Percentiles rank a stretch among this genome's conserved stretches.
Evolutionary conservation across 2,888 invertebrate genomes (phyloP).

Genomic region (Andrena trimmerana): DNA sequence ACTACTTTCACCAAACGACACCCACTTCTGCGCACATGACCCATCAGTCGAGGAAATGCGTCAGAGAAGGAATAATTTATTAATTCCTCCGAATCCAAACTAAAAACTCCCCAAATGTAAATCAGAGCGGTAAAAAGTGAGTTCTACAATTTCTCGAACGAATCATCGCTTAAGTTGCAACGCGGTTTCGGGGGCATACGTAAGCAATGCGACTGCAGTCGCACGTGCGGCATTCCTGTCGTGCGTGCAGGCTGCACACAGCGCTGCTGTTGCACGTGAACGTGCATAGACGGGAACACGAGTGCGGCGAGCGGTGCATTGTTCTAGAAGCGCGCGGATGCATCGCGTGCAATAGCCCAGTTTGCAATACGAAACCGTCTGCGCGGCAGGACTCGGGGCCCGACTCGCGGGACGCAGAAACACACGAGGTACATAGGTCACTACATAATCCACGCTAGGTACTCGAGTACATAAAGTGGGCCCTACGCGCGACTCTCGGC

Average conservation of each 20-base stretch:
- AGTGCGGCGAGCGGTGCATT: constrained; percentile 52
- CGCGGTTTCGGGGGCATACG: constrained; percentile 23
- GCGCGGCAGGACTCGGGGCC: constrained; percentile 27
- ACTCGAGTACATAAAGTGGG: constrained; percentile 50
- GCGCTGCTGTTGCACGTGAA: constrained; percentile 13
- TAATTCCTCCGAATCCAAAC: too few species aligned
- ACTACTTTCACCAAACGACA: too few species aligned
- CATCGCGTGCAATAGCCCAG: constrained; percentile 76
- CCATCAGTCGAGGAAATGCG: too few species aligned
- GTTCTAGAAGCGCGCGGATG: constrained; percentile 64
- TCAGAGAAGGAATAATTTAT: too few species aligned
- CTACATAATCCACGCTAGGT: constrained; percentile 62
- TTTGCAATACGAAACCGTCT: constrained; percentile 70
- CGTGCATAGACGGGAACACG: constrained; percentile 11
- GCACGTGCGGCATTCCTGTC: constrained; percentile 42
- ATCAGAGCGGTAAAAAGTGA: background rate
- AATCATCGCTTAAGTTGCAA: background rate
- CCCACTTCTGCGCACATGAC: too few species aligned
- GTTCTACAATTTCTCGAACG: background rate
- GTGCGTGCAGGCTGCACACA: constrained; percentile 17
- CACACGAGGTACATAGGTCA: constrained; percentile 63
- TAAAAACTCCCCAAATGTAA: background rate
- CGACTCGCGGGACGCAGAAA: constrained; percentile 39
- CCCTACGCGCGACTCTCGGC: constrained; percentile 50
- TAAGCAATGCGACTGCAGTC: constrained; percentile 40